Evolutionary conservation across 1,140 invertebrate genomes (phyloP).

Genomic region (Frieseomelitta varia): DNA sequence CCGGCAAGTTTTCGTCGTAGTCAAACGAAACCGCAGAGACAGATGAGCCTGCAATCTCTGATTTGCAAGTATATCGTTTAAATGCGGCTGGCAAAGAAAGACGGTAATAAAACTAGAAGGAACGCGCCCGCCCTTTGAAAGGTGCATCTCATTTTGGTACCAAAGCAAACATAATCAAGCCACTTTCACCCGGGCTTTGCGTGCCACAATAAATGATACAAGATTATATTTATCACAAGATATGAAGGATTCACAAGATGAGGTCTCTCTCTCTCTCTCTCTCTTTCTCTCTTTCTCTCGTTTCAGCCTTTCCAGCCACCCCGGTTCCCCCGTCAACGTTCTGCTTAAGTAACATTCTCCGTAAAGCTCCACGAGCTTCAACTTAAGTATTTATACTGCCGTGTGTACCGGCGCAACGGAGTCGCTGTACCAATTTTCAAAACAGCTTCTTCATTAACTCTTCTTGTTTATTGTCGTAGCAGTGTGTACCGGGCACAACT

Average conservation of each 20-base stretch:
- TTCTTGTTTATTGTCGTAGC: slow-evolving; percentile 23
- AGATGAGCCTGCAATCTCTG: not conserved
- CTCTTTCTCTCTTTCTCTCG: not conserved
- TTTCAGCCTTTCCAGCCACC: not conserved
- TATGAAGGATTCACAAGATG: slow-evolving; percentile 65
- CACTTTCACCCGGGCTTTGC: slow-evolving; percentile 54
- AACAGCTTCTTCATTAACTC: slow-evolving; percentile 54
- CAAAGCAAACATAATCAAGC: slow-evolving; percentile 64
- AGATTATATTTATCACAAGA: slow-evolving; percentile 64
- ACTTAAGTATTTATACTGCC: slow-evolving; percentile 60
- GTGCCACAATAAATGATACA: slow-evolving; percentile 66
- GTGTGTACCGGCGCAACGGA: not conserved
- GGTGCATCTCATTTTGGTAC: slow-evolving; percentile 60
- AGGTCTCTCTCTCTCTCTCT: slow-evolving; percentile 21
- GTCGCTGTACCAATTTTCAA: slow-evolving; percentile 40
- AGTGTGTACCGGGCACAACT: not conserved
- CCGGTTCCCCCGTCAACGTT: slow-evolving; percentile 14
- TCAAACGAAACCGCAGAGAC: not conserved
- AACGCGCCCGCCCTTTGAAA: slow-evolving; percentile 17
- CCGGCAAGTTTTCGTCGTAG: not conserved
- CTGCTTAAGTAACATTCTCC: slow-evolving; percentile 40
- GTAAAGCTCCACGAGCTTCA: slow-evolving; percentile 28
- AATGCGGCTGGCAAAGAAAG: not conserved
- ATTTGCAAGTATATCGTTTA: slow-evolving; percentile 25
- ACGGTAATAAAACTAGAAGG: slow-evolving; percentile 43